A percentile compares a stretch with the other conserved stretches of the same genome.
phyloP scores from a whole-genome alignment of 53 echinoderm and acorn worm species.

The Luidia sarsii region DNA sequence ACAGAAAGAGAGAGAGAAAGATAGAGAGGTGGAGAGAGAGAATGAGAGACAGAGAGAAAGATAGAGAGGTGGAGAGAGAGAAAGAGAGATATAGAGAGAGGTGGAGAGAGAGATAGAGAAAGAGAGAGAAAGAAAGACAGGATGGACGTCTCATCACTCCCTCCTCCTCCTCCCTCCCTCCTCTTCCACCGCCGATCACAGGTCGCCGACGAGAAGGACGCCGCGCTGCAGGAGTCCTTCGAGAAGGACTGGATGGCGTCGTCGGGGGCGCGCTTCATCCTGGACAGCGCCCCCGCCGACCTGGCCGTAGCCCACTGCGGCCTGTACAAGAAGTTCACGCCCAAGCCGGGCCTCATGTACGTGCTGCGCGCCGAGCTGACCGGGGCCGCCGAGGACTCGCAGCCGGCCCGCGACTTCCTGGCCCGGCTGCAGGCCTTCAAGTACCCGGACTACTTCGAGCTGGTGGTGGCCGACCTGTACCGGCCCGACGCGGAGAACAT shows the following conservation, averaged over 20 bases:
- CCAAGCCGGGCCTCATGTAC: constrained; percentile 44
- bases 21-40: no score
- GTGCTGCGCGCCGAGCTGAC: constrained; percentile 62
- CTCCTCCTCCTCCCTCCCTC: no score
- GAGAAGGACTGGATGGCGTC: constrained; percentile 59
- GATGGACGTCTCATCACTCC: no score
- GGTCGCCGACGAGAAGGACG: constrained; percentile 27
- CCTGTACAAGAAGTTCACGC: constrained; percentile 60
- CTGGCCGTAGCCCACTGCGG: constrained; percentile 52
- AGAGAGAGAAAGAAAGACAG: no score
- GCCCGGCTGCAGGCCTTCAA: constrained; percentile 28
- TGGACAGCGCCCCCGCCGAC: constrained; percentile 45
- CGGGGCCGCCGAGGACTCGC: constrained; percentile 15
- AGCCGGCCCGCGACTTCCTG: constrained; percentile 41
- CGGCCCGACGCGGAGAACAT: constrained; percentile 36
- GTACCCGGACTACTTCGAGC: constrained; percentile 34
- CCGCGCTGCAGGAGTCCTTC: constrained; percentile 49
- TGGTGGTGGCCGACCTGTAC: constrained; percentile 25
- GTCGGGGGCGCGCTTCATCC: constrained; percentile 59
- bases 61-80: no score
- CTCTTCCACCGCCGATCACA: no score
- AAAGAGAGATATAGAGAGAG: no score
- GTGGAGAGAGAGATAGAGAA: no score
- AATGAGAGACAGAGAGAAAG: no score
- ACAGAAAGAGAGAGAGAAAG: no score